Conservation (phyloP, 2,113 vertebrate species). For the Motacilla tschutschensis region DNA sequence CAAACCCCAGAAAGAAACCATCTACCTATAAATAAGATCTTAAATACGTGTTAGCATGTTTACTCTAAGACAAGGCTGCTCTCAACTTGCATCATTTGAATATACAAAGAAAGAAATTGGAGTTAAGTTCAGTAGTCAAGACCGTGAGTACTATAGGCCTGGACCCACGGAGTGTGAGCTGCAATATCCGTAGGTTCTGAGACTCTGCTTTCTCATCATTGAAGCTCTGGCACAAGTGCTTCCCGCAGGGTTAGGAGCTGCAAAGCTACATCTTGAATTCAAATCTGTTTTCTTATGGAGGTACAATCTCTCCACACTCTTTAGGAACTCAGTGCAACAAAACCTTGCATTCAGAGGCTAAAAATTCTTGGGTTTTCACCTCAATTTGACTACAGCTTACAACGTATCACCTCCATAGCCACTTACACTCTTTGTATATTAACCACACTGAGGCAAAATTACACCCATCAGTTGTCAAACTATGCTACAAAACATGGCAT, state of each 20-base stretch:
- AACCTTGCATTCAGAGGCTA: neutral
- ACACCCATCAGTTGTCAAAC: neutral
- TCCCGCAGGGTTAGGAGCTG: neutral
- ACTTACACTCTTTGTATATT: neutral
- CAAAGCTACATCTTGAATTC: neutral
- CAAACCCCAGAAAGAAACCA: neutral
- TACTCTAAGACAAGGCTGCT: neutral
- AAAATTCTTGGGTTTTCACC: neutral
- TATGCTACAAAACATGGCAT: neutral
- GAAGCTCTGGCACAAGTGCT: neutral
- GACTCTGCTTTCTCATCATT: rapidly evolving
- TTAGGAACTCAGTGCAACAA: neutral
- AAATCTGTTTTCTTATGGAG: neutral
- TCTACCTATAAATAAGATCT: neutral
- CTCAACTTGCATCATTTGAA: neutral
- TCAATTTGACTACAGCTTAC: neutral
- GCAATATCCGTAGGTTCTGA: rapidly evolving
- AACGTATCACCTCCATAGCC: neutral
- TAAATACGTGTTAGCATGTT: rapidly evolving
- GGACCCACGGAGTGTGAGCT: rapidly evolving
- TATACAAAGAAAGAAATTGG: neutral
- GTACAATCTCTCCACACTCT: neutral
- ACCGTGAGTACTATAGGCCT: neutral
- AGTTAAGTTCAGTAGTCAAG: neutral
- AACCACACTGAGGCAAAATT: neutral